Percentiles rank a stretch among this genome's conserved stretches.
Evolutionary conservation across 2,888 invertebrate genomes (phyloP).

Genomic region (Caenorhabditis drosophilae): DNA sequence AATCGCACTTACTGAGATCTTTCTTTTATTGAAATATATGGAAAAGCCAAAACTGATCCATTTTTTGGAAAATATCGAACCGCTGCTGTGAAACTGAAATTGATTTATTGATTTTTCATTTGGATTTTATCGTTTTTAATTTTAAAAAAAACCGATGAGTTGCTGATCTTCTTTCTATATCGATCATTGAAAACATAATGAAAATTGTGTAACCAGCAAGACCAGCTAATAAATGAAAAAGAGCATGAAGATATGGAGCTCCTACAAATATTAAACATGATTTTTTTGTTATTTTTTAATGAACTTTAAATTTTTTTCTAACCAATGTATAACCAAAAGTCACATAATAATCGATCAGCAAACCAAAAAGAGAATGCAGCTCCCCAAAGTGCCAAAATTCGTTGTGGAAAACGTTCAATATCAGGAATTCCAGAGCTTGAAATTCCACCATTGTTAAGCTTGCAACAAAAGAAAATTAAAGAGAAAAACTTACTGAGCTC

Average conservation of each 20-base stretch:
- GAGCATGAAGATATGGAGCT: constrained; percentile 65
- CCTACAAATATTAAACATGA: no score
- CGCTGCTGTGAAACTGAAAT: constrained; percentile 49
- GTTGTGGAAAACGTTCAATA: constrained; percentile 54
- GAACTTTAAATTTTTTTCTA: background rate
- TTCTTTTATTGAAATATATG: constrained; percentile 52
- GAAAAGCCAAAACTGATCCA: constrained; percentile 52
- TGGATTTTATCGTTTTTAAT: constrained; percentile 2
- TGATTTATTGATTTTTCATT: no score
- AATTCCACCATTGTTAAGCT: background rate
- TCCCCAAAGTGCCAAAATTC: constrained; percentile 61
- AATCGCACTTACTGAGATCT: constrained; percentile 34
- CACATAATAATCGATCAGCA: constrained; percentile 63
- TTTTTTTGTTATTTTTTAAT: background rate
- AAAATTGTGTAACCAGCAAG: constrained; percentile 65
- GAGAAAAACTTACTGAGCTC: constrained; percentile 48
- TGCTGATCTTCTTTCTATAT: constrained; percentile 55
- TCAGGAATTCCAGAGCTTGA: constrained; percentile 62
- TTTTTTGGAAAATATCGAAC: constrained; percentile 54
- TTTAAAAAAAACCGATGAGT: constrained; percentile 51
- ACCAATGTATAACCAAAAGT: constrained; percentile 65
- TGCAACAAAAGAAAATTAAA: background rate
- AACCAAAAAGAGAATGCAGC: constrained; percentile 62
- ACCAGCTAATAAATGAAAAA: constrained; percentile 64
- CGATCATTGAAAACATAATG: constrained; percentile 66